A percentile compares a stretch with the other conserved stretches of the same genome.
Conservation (phyloP, 64 coral and sea anemone species). For the Pocillopora damicornis region DNA sequence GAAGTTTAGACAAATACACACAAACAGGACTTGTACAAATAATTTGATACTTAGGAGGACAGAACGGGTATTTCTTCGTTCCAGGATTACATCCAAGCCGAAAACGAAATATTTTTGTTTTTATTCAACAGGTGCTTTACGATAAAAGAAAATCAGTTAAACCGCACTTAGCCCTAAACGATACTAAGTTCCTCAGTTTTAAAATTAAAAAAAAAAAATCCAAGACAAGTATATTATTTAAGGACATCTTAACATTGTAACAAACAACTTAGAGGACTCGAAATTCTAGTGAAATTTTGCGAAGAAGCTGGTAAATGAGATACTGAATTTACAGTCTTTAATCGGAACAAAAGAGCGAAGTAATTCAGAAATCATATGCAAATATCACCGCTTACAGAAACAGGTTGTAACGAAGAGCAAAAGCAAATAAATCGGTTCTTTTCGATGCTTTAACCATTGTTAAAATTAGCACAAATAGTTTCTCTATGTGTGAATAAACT, state of each 20-base stretch:
- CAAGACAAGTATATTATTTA: neutral
- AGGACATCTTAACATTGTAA: neutral
- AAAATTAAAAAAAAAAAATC: neutral
- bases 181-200: neutral
- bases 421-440: neutral
- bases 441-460: neutral
- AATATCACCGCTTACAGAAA: neutral
- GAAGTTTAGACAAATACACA: no score
- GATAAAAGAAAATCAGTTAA: neutral
- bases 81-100: neutral
- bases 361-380: slow-evolving; percentile 1
- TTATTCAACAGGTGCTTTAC: neutral
- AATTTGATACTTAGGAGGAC: no score
- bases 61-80: no score
- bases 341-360: neutral
- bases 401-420: neutral
- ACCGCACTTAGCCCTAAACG: neutral
- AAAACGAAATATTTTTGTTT: neutral
- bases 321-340: neutral
- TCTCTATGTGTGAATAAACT: neutral
- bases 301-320: neutral
- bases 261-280: neutral
- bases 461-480: neutral
- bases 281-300: neutral
- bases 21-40: no score